A percentile compares a stretch with the other conserved stretches of the same genome.
Evolutionary conservation across 2,797 vertebrate species (phyloP).

Genomic region (Argya squamiceps): DNA sequence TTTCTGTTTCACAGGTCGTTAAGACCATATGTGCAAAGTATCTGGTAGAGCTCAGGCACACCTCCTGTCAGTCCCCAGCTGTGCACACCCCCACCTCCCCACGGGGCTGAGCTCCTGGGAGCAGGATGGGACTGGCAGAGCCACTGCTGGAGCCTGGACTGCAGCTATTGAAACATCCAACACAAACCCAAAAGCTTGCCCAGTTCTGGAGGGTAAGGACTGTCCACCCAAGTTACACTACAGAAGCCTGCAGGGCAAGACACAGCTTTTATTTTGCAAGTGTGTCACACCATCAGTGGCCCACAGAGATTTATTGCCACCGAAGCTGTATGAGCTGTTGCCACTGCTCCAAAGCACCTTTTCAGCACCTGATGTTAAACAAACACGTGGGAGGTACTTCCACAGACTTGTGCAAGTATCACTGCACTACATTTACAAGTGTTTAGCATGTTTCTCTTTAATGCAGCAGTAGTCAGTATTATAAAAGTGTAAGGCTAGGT

Average conservation of each 20-base stretch:
- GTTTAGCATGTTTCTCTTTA: not conserved
- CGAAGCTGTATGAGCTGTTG: not conserved
- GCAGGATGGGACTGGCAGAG: not conserved
- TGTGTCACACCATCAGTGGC: not conserved
- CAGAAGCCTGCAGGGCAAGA: not conserved
- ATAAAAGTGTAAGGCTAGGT: not conserved
- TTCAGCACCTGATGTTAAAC: not conserved
- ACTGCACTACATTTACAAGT: not conserved
- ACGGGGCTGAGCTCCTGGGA: not conserved
- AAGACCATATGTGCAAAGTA: accelerated
- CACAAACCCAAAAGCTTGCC: not conserved
- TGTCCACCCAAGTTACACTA: not conserved
- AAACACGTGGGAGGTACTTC: not conserved
- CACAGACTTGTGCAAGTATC: not conserved
- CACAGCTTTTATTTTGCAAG: not conserved
- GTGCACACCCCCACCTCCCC: accelerated
- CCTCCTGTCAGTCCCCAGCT: not conserved
- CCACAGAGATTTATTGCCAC: not conserved
- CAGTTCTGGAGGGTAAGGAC: not conserved
- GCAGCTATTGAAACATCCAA: not conserved
- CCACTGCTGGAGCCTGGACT: not conserved
- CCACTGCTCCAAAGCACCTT: not conserved
- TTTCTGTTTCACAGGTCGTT: not conserved
- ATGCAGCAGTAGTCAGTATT: not conserved
- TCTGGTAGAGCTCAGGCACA: not conserved